A percentile compares a stretch with the other conserved stretches of the same genome.
Evolutionary conservation across 2,113 vertebrate genomes (phyloP).

Genomic region (Desmodus rotundus): DNA sequence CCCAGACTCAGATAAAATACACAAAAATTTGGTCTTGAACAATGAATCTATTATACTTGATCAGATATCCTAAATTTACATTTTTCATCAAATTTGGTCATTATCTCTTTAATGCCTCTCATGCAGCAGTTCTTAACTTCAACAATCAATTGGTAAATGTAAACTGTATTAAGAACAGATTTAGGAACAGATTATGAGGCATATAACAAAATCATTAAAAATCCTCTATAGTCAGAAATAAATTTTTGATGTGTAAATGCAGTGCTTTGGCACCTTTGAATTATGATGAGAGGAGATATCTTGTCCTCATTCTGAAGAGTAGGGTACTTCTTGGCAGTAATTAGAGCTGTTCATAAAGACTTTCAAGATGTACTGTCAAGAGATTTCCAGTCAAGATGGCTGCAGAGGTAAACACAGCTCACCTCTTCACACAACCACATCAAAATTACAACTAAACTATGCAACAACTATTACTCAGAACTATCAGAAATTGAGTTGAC

Average conservation of each 20-base stretch:
- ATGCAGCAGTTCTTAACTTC: slow-evolving; percentile 27
- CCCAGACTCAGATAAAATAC: not conserved
- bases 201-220: slow-evolving; percentile 62
- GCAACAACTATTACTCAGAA: too few species aligned
- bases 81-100: slow-evolving; percentile 25
- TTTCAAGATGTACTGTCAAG: not conserved
- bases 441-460: too few species aligned
- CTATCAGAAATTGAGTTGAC: too few species aligned
- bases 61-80: slow-evolving; percentile 4
- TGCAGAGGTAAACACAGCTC: too few species aligned
- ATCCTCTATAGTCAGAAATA: slow-evolving; percentile 64
- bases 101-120: not conserved
- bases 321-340: slow-evolving; percentile 60
- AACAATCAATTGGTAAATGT: slow-evolving; percentile 60
- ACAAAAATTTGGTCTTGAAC: not conserved
- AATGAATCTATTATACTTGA: not conserved
- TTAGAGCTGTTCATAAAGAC: slow-evolving; percentile 49
- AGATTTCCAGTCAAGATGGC: too few species aligned
- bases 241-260: slow-evolving; percentile 55
- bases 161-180: slow-evolving; percentile 66
- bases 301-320: slow-evolving; percentile 55
- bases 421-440: too few species aligned
- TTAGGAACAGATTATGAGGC: slow-evolving; percentile 74
- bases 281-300: slow-evolving; percentile 47
- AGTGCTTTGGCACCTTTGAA: slow-evolving; percentile 38